Evolutionary conservation across 2,888 invertebrate species (phyloP).

Genomic region (Agrotis puta): DNA sequence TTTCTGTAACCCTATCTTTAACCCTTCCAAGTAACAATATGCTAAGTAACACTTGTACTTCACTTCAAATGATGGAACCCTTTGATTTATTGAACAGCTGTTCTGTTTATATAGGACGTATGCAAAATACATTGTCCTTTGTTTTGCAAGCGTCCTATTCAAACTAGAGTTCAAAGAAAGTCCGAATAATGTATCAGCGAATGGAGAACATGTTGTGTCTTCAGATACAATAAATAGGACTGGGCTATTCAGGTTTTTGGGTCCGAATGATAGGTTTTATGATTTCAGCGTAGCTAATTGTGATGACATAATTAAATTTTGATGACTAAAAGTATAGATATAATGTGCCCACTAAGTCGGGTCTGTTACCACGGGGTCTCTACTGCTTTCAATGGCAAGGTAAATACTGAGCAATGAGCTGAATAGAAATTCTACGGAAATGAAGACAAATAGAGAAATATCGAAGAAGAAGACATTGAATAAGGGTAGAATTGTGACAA

Average conservation of each 20-base stretch:
- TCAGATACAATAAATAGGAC: background rate
- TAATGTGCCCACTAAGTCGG: too few relatives aligned
- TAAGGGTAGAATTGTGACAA: too few relatives aligned
- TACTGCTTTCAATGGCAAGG: too few relatives aligned
- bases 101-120: conserved; percentile 47
- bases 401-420: too few relatives aligned
- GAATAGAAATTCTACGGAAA: too few relatives aligned
- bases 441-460: too few relatives aligned
- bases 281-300: background rate
- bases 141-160: conserved; percentile 39
- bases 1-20: background rate
- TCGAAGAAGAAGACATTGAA: too few relatives aligned
- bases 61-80: conserved; percentile 12
- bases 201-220: conserved; percentile 1
- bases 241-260: background rate
- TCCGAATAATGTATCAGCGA: conserved; percentile 34
- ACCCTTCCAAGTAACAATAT: background rate
- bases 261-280: background rate
- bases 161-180: conserved; percentile 31
- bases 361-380: too few relatives aligned
- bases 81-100: conserved; percentile 52
- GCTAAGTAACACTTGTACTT: background rate
- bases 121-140: conserved; percentile 42
- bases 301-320: too few relatives aligned
- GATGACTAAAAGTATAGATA: too few relatives aligned